A percentile compares a stretch with the other conserved stretches of the same genome.
These are phyloP conservation scores for Sycobia sp. DNA, from an alignment of 1,140 invertebrate genomes.

Conservation along the genomic window DNA sequence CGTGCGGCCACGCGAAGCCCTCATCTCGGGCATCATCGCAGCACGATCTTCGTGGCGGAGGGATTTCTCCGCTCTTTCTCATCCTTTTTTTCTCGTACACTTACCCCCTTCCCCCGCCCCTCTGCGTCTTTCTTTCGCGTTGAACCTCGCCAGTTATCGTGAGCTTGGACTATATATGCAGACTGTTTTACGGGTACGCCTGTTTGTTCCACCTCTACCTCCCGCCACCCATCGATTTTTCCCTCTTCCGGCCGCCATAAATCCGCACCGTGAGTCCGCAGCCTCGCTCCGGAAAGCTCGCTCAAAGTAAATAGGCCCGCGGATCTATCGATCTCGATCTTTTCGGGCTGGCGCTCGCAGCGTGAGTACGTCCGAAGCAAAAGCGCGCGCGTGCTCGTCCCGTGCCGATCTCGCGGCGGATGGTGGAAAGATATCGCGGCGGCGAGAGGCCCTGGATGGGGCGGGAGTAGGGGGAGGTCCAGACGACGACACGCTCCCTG, in stretches of 20 bases:
- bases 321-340: constrained; percentile 30
- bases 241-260: constrained; percentile 23
- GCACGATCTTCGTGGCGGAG: constrained; percentile 42
- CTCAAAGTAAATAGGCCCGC: constrained; percentile 33
- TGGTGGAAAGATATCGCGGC: constrained; percentile 10
- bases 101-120: not conserved
- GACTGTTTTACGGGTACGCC: too few relatives aligned
- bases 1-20: constrained; percentile 42
- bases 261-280: constrained; percentile 12
- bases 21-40: constrained; percentile 48
- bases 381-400: not conserved
- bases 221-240: too few relatives aligned
- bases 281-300: constrained; percentile 1
- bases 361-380: not conserved
- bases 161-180: not conserved
- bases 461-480: too few relatives aligned
- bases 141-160: not conserved
- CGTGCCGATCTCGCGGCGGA: not conserved
- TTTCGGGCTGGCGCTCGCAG: not conserved
- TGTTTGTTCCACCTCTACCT: too few relatives aligned
- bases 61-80: not conserved
- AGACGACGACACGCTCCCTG: constrained; percentile 34
- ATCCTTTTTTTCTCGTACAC: not conserved
- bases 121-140: not conserved
- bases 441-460: too few relatives aligned